A percentile compares a stretch with the other conserved stretches of the same genome.
phyloP scores from a whole-genome alignment of 2,113 vertebrate genomes.

The Bucco capensis region DNA sequence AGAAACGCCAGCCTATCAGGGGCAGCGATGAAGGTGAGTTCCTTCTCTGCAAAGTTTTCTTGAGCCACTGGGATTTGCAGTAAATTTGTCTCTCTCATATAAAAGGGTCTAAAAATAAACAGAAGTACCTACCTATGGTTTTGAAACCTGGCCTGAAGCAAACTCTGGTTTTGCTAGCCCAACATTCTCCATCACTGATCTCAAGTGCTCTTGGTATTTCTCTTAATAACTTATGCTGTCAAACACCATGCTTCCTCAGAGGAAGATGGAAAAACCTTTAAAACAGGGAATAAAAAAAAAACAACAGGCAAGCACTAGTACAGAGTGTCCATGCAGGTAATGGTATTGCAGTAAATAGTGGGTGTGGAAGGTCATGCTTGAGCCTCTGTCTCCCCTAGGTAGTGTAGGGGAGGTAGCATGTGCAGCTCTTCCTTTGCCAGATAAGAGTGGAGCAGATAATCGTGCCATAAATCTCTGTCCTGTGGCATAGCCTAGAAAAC shows the following conservation, averaged over 20 bases:
- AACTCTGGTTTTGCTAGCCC: not conserved
- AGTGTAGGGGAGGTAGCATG: not conserved
- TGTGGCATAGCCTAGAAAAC: not conserved
- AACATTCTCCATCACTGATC: not conserved
- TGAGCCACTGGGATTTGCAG: not conserved
- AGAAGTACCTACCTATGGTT: not conserved
- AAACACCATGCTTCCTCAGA: not conserved
- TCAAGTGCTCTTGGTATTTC: not conserved
- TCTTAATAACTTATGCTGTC: not conserved
- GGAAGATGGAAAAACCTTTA: not conserved
- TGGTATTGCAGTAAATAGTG: not conserved
- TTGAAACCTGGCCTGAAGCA: not conserved
- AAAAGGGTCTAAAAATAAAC: not conserved
- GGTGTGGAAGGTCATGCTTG: not conserved
- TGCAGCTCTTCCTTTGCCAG: not conserved
- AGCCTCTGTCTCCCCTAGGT: not conserved
- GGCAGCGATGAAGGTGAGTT: constrained; percentile 90
- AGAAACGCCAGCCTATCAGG: constrained; percentile 89
- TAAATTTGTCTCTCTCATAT: not conserved
- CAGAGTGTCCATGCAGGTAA: not conserved
- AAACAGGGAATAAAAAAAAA: not conserved
- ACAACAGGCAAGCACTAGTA: not conserved
- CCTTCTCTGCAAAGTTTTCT: not conserved
- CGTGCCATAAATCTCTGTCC: not conserved
- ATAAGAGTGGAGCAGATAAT: not conserved